A percentile compares a stretch with the other conserved stretches of the same genome.
These are phyloP conservation scores for Solenodon paradoxus DNA, from an alignment of 2,113 vertebrate genomes.

Conservation along the genomic window DNA sequence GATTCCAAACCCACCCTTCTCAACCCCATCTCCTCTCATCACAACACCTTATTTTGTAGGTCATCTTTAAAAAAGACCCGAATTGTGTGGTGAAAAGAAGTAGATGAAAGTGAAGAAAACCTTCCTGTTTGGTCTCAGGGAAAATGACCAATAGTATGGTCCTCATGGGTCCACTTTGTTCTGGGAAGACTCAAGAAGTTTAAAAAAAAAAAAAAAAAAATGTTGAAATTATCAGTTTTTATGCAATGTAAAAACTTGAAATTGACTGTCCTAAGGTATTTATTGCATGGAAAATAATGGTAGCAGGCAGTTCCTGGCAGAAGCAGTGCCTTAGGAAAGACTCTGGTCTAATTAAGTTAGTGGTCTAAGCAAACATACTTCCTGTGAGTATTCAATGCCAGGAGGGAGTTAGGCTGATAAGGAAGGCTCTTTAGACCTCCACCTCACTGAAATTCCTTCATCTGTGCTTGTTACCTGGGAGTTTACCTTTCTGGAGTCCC, in stretches of 20 bases:
- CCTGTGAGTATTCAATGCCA: background rate
- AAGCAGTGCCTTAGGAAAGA: background rate
- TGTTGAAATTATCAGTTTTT: background rate
- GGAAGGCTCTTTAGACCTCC: background rate
- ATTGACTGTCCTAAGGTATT: background rate
- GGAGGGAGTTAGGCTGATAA: background rate
- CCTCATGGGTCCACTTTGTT: background rate
- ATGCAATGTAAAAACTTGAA: background rate
- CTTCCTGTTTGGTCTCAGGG: background rate
- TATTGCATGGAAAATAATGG: background rate
- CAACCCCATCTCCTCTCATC: background rate
- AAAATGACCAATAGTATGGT: background rate
- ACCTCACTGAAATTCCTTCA: background rate
- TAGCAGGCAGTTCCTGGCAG: background rate
- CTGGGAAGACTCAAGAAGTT: background rate
- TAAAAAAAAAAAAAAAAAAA: too few relatives aligned
- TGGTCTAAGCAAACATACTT: background rate
- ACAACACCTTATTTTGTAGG: background rate
- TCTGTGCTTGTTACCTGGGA: background rate
- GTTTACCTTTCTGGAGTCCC: background rate
- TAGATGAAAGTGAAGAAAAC: background rate
- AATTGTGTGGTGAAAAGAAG: background rate
- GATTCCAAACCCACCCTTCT: background rate
- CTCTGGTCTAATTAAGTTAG: background rate
- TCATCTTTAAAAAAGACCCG: background rate